phyloP scores from a whole-genome alignment of 2,888 invertebrate species.

The Boloria selene region DNA sequence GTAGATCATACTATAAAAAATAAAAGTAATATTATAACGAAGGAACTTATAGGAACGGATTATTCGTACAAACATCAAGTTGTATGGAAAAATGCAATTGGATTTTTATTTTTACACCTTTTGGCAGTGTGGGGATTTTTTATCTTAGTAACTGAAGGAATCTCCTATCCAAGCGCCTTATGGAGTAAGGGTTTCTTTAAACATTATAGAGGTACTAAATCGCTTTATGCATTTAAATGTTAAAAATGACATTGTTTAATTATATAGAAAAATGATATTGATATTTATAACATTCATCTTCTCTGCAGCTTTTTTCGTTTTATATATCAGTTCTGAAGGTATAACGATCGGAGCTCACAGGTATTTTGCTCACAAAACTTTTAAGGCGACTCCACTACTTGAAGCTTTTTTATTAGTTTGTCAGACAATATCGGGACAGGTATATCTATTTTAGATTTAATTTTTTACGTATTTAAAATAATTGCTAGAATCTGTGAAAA shows the following conservation, averaged over 20 bases:
- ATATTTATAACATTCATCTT: background rate
- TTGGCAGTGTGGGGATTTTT: constrained; percentile 71
- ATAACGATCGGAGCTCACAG: constrained; percentile 92
- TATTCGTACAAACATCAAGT: constrained; percentile 72
- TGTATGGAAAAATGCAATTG: constrained; percentile 85
- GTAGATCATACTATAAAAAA: no score
- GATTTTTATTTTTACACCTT: constrained; percentile 81
- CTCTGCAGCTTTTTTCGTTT: constrained; percentile 6
- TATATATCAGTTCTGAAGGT: constrained; percentile 72
- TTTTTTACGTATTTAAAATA: no score
- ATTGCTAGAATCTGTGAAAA: no score
- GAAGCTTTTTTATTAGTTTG: constrained; percentile 83
- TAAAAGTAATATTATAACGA: no score
- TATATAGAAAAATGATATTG: no score
- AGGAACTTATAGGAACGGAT: constrained; percentile 55
- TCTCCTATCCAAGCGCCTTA: constrained; percentile 48
- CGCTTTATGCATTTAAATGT: no score
- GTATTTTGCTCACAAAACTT: constrained; percentile 89
- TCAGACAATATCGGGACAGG: constrained; percentile 90
- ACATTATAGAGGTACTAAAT: no score
- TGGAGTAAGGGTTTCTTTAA: no score
- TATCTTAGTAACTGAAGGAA: constrained; percentile 49
- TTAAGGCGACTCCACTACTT: constrained; percentile 86
- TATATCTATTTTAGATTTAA: constrained; percentile 54
- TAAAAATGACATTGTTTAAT: no score